Evolutionary conservation across 2,797 vertebrate genomes (phyloP), one percentile per base, ranked within the genome.

Genomic region (Siniperca scherzeri): DNA sequence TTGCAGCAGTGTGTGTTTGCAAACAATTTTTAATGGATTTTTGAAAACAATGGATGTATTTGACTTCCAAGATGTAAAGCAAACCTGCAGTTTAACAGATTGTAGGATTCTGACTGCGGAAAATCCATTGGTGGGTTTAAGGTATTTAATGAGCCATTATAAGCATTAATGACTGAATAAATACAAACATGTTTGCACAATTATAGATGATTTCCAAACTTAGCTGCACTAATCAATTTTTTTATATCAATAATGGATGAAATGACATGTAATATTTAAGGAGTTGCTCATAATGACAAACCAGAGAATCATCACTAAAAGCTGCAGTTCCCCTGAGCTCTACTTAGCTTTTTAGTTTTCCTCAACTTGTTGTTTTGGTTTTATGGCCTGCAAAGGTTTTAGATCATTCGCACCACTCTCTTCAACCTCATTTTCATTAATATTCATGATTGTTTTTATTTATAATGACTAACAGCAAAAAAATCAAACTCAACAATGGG

Each of bases 11-110:
- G 1, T 61, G 33, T 69, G 44, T 70, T 81, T 70, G 44, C 52
- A 46, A 33, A 50, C 59, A 50, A 4, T 17, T 67, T 74, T 62
- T 62, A 48, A 46, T 75, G 36, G 70, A 7, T 64, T 83, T 81
- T 64, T 40, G 1, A 65, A 85, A 69, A 78, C 50, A 64, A 53
- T 14, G 7, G 55, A 66, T 48, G 25, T 19, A 48, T 86, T 70
- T 81, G 40, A 78, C 52, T 74, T 61, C 38, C 17, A 60, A 64
- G 52, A 77, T 55, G 48, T 69, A 53, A 44, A 57, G 36, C 17
- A 73, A 74, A 80, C 55, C 48, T 68, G 70, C 76, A 74, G 55
- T 70, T 53, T 56, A 75, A 74, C 40, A 75, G 65, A 70, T 14
- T 70, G 46, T 46, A 3, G 22, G 42, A 33, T 64, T 82, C 60